phyloP scores from a whole-genome alignment of 2,888 invertebrate genomes.

The Formica aserva region DNA sequence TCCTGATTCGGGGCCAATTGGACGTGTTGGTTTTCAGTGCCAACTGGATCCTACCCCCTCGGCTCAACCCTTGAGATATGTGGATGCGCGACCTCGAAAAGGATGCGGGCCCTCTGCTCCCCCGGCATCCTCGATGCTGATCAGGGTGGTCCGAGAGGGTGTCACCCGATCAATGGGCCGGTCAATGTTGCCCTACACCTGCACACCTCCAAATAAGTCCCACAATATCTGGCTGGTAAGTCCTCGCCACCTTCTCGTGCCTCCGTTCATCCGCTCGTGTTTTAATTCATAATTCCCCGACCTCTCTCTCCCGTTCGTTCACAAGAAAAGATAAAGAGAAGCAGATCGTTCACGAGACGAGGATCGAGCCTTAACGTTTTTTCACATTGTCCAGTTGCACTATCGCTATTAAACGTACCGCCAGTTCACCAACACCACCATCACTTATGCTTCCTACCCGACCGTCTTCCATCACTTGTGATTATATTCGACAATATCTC shows the following conservation, averaged over 20 bases:
- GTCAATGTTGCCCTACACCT: conserved; percentile 78
- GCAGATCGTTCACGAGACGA: conserved; percentile 18
- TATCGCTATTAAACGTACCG: conserved; percentile 57
- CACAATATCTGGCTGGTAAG: conserved; percentile 79
- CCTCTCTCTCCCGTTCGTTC: conserved; percentile 44
- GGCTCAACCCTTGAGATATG: conserved; percentile 80
- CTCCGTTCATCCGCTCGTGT: conserved; percentile 76
- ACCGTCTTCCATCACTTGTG: conserved; percentile 16
- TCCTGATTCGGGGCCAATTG: conserved; percentile 76
- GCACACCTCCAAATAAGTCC: conserved; percentile 79
- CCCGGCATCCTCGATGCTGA: conserved; percentile 77
- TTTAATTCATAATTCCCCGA: conserved; percentile 62
- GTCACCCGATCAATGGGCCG: conserved; percentile 75
- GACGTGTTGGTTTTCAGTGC: conserved; percentile 82
- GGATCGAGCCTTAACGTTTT: conserved; percentile 32
- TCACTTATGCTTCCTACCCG: conserved; percentile 11
- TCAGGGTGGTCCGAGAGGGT: conserved; percentile 75
- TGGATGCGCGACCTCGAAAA: conserved; percentile 80
- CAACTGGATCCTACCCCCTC: conserved; percentile 74
- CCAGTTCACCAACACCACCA: conserved; percentile 31
- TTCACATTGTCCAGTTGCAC: conserved; percentile 64
- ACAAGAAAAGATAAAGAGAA: conserved; percentile 37
- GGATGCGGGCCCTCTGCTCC: conserved; percentile 79
- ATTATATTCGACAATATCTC: conserved; percentile 35
- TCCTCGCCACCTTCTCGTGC: conserved; percentile 78